Base-by-base conservation (phyloP, 2,797 vertebrate species). In the Sebastes melanostomus region DNA sequence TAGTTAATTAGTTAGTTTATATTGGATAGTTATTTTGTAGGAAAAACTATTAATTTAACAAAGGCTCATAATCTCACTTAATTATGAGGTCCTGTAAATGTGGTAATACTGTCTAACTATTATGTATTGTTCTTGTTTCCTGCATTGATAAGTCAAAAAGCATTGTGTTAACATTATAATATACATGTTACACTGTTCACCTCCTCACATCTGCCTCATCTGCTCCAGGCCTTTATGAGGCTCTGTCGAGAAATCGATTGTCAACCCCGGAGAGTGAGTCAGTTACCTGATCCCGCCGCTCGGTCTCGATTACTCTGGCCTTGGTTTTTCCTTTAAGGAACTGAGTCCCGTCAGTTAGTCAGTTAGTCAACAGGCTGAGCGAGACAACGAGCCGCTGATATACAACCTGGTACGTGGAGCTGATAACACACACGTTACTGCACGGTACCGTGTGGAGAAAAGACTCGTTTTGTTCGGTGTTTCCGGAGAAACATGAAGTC, bases 291-390 rank as follows among this genome's bases (percentile, higher is more conserved):
- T 30, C 54, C 62, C 16, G 24, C 25, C 29, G 77, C 65, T 81
- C 80, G 25, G 29, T 0, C 6, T 94, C 80, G 93, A 95, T 84
- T 96, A 25, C 71, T 93, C 13, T 58, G 52, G 93, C 70, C 94
- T 96, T 2, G 67, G 4, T 42, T 42, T 42, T 42, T 9, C 52
- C 82, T 86, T 91, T 82, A 88, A 93, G 93, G 94, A 95, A 94
- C 92, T 94, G 86, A 22, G 32, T 81, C 22, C 82, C 87, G 81
- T 75, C 82, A 88, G 80, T 74, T n/a, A 58, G 84, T 67, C 77
- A 82, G 80, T 90, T 94, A 46, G 94, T 94, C 92, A 95, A 94
- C 92, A 93, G 93, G 87, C 91, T 78, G 81, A 55, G 80, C 69
- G 75, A 90, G 69, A 10, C 75, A 69, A 42, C 72, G 58, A 83